A percentile compares a stretch with the other conserved stretches of the same genome.
These are phyloP conservation scores for Naja naja DNA, from an alignment of 2,113 vertebrate genomes.

Conservation along the genomic window DNA sequence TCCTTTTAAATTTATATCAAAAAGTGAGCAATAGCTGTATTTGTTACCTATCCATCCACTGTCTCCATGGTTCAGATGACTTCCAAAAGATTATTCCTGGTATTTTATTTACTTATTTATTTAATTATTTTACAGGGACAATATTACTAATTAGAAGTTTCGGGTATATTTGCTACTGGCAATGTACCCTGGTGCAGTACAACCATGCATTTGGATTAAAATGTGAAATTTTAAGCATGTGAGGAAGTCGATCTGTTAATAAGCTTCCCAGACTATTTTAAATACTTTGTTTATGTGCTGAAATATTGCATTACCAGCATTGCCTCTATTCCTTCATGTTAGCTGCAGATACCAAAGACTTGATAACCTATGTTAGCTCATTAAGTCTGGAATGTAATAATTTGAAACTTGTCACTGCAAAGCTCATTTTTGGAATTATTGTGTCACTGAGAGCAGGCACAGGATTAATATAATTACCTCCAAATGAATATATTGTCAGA, in stretches of 20 bases:
- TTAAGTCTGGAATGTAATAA: constrained; percentile 50
- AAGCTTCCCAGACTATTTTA: background rate
- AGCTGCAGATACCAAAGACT: constrained; percentile 3
- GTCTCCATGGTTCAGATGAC: background rate
- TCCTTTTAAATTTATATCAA: background rate
- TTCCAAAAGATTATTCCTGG: background rate
- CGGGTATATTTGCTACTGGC: background rate
- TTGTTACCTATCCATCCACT: background rate
- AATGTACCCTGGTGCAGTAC: constrained; percentile 1
- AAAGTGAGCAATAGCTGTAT: no score
- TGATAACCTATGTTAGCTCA: constrained; percentile 38
- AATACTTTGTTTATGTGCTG: background rate
- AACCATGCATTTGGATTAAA: background rate
- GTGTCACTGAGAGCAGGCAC: constrained; percentile 33
- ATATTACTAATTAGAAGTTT: background rate
- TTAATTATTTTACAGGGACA: background rate
- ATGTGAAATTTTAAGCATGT: background rate
- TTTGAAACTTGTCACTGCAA: constrained; percentile 31
- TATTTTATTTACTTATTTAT: background rate
- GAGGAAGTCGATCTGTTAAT: background rate
- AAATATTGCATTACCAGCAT: background rate
- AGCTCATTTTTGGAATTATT: background rate
- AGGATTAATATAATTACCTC: constrained; percentile 30
- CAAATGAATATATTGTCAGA: background rate
- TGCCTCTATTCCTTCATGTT: constrained; percentile 11